phyloP scores from a whole-genome alignment of 2,113 vertebrate species.

The zebrafish (Danio rerio) region DNA sequence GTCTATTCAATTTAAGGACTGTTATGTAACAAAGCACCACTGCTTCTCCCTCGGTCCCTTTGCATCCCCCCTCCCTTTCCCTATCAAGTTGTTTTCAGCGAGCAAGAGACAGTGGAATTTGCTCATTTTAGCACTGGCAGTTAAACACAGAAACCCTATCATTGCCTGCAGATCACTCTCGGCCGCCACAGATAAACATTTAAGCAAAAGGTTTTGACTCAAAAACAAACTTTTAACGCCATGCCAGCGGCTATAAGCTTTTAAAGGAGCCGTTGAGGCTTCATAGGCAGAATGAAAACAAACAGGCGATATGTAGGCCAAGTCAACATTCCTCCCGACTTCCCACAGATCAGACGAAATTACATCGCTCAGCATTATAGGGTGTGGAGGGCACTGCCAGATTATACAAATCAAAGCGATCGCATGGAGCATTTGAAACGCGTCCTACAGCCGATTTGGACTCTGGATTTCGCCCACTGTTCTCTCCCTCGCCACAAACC shows the following conservation, averaged over 20 bases:
- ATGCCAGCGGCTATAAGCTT: conserved; percentile 45
- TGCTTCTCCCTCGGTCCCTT: conserved; percentile 12
- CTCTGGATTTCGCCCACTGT: conserved; percentile 63
- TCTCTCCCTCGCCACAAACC: conserved; percentile 78
- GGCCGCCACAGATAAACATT: conserved; percentile 60
- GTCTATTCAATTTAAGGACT: conserved; percentile 47
- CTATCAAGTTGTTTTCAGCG: conserved; percentile 58
- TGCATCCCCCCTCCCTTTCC: conserved; percentile 38
- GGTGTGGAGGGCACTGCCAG: conserved; percentile 29
- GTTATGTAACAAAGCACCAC: conserved; percentile 47
- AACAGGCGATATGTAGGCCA: conserved; percentile 35
- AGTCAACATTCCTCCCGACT: conserved; percentile 12
- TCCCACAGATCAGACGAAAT: conserved; percentile 40
- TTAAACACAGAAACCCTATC: conserved; percentile 60
- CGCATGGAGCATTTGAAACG: conserved; percentile 34
- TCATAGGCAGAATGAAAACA: conserved; percentile 37
- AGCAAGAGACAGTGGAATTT: conserved; percentile 52
- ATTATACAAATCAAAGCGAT: conserved; percentile 38
- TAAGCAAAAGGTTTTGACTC: conserved; percentile 40
- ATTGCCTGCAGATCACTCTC: conserved; percentile 53
- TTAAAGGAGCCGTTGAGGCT: conserved; percentile 47
- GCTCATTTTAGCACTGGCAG: conserved; percentile 58
- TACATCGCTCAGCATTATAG: conserved; percentile 48
- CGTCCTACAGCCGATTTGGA: conserved; percentile 68
- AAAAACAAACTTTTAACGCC: conserved; percentile 45